Percentiles rank a stretch among this genome's conserved stretches.
Evolutionary conservation across 2,797 vertebrate genomes (phyloP).

Genomic region (Dipus sagitta): DNA sequence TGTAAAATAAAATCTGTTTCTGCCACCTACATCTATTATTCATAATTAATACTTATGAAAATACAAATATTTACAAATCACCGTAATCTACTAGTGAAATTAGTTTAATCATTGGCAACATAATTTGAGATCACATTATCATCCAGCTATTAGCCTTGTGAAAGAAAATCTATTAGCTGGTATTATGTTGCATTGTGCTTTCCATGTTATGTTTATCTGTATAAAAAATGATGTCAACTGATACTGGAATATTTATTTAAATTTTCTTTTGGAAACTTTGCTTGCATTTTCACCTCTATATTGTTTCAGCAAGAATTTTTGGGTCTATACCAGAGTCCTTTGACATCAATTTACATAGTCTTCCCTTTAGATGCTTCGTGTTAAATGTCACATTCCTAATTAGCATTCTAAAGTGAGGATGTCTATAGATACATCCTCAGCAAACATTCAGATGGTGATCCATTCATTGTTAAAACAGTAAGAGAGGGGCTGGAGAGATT

Average conservation of each 20-base stretch:
- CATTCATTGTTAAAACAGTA: not conserved
- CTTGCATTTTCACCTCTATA: not conserved
- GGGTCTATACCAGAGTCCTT: not conserved
- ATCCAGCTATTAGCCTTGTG: constrained; percentile 15
- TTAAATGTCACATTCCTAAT: not conserved
- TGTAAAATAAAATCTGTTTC: constrained; percentile 72
- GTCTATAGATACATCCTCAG: not conserved
- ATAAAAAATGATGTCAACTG: not conserved
- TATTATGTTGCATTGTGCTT: not conserved
- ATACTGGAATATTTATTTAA: not conserved
- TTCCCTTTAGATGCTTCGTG: not conserved
- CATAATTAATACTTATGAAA: constrained; percentile 78
- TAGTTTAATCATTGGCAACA: constrained; percentile 48
- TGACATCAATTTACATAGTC: not conserved
- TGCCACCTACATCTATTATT: constrained; percentile 75
- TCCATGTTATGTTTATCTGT: not conserved
- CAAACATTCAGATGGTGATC: not conserved
- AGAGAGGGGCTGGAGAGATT: not conserved
- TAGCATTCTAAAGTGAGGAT: not conserved
- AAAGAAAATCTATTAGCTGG: not conserved
- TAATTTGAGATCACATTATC: constrained; percentile 67
- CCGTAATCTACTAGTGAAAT: constrained; percentile 73
- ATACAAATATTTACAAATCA: constrained; percentile 82
- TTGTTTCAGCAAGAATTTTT: constrained; percentile 28
- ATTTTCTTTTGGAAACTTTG: not conserved